Evolutionary conservation across 2,113 vertebrate genomes (phyloP).

Genomic region (Noctilio leporinus): DNA sequence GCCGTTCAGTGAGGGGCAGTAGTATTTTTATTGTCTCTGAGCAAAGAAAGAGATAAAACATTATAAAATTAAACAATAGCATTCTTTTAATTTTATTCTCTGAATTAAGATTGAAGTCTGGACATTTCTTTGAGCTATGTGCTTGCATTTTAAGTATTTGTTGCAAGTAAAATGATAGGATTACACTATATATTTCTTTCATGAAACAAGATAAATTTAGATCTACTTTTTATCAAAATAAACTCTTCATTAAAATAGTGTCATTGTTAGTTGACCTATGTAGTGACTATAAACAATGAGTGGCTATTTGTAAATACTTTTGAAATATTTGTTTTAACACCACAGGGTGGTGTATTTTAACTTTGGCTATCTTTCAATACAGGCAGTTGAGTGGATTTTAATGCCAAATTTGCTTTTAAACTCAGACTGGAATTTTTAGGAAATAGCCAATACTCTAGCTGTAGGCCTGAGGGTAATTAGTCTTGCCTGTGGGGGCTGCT

Average conservation of each 20-base stretch:
- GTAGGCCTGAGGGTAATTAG: background rate
- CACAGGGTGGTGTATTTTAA: background rate
- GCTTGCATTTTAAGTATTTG: background rate
- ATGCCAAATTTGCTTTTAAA: background rate
- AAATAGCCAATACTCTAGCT: background rate
- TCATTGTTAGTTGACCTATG: background rate
- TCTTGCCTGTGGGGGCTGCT: background rate
- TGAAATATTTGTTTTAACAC: background rate
- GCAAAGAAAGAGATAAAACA: background rate
- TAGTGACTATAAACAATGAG: background rate
- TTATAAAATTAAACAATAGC: background rate
- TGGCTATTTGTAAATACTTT: background rate
- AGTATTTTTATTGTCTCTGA: background rate
- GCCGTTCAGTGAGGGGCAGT: background rate
- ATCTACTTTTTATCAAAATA: background rate
- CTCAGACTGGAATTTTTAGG: background rate
- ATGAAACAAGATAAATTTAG: background rate
- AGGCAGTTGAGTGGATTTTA: background rate
- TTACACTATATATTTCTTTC: background rate
- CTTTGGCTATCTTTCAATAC: background rate
- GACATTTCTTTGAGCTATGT: background rate
- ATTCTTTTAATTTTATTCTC: background rate
- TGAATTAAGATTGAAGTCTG: background rate
- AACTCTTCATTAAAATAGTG: background rate
- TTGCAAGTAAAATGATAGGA: background rate